phyloP scores from a whole-genome alignment of 2,113 vertebrate genomes.

The Nothoprocta pentlandii region DNA sequence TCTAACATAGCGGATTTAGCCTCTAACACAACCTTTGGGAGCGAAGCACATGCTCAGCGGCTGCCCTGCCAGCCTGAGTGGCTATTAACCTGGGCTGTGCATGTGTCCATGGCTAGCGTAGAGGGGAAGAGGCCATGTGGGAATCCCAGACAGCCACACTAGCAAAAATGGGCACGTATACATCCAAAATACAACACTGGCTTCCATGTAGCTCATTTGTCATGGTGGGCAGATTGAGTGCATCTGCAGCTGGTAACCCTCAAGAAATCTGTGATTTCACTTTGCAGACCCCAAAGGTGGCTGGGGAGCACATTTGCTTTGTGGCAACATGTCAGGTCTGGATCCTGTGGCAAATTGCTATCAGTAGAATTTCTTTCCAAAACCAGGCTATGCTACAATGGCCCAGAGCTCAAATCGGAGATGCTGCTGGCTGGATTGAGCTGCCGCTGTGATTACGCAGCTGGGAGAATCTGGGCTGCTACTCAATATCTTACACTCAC shows the following conservation, averaged over 20 bases:
- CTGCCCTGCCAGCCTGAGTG: not conserved
- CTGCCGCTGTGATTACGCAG: not conserved
- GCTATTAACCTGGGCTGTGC: not conserved
- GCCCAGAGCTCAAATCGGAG: not conserved
- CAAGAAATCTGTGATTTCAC: not conserved
- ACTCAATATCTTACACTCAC: not conserved
- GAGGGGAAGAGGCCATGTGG: accelerated
- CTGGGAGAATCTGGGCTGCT: not conserved
- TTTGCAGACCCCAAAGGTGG: not conserved
- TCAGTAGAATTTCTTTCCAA: not conserved
- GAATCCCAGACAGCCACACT: accelerated
- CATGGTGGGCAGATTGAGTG: not conserved
- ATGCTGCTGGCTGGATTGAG: not conserved
- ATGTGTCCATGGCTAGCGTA: accelerated
- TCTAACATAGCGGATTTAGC: not conserved
- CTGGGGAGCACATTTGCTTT: not conserved
- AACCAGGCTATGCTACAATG: not conserved
- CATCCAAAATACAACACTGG: not conserved
- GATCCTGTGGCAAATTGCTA: accelerated
- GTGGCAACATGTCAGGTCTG: not conserved
- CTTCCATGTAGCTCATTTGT: not conserved
- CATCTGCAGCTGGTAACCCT: not conserved
- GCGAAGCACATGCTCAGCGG: not conserved
- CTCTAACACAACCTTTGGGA: not conserved
- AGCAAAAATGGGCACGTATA: not conserved